These are phyloP conservation scores for Strigamia maritima DNA, from an alignment of 2,888 invertebrate genomes.

Conservation along the genomic window DNA sequence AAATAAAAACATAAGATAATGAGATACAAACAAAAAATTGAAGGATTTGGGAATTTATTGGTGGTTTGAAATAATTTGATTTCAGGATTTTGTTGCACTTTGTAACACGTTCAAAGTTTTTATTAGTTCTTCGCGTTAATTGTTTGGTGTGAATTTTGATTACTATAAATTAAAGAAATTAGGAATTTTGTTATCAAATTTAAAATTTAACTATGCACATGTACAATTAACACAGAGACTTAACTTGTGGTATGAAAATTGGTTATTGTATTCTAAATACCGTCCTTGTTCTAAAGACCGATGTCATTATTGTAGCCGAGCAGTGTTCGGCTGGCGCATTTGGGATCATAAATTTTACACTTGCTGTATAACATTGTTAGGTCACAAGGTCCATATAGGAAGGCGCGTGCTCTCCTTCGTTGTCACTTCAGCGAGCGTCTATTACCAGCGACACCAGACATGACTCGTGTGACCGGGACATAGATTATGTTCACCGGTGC, in stretches of 20 bases:
- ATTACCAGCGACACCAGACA: conserved; percentile 32
- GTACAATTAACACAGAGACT: no score
- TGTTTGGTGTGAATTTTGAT: no score
- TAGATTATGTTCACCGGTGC: conserved; percentile 32
- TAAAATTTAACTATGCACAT: no score
- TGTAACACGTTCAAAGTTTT: no score
- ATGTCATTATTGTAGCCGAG: background rate
- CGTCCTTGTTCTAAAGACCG: background rate
- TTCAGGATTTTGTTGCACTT: no score
- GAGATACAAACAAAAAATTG: no score
- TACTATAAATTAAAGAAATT: background rate
- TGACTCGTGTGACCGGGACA: conserved; percentile 32
- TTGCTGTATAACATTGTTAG: conserved; percentile 21
- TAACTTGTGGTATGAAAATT: background rate
- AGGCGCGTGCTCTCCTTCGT: conserved; percentile 24
- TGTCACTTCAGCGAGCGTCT: conserved; percentile 34
- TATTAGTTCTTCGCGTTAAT: no score
- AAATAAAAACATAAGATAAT: no score
- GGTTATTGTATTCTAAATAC: background rate
- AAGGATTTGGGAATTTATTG: no score
- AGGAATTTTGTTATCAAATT: no score
- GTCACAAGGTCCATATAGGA: conserved; percentile 8
- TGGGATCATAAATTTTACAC: conserved; percentile 30
- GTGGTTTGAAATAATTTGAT: no score
- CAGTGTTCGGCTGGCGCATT: conserved; percentile 12